phyloP scores from a whole-genome alignment of 2,888 invertebrate genomes.

The Himalopsyche japonica region DNA sequence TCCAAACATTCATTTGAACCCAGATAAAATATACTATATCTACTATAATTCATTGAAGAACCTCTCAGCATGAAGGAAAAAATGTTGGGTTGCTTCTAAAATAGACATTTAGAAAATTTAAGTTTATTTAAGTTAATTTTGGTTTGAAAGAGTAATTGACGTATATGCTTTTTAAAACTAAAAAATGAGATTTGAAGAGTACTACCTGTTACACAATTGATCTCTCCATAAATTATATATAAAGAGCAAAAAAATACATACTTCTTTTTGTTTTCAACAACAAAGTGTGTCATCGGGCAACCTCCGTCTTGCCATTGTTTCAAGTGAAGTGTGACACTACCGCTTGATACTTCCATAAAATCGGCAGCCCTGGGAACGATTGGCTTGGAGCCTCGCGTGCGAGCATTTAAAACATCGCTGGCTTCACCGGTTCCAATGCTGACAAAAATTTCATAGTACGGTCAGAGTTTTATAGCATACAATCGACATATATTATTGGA shows the following conservation, averaged over 20 bases:
- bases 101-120: too few species aligned
- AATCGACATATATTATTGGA: too few species aligned
- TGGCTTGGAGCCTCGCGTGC: constrained; percentile 92
- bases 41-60: too few species aligned
- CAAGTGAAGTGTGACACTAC: constrained; percentile 88
- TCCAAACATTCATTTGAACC: background rate
- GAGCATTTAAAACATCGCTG: constrained; percentile 85
- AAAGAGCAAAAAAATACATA: constrained; percentile 47
- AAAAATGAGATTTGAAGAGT: too few species aligned
- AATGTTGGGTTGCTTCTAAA: too few species aligned
- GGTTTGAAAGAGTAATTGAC: too few species aligned
- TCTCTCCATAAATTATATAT: too few species aligned
- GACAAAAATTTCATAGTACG: constrained; percentile 37
- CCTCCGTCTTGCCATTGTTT: constrained; percentile 94
- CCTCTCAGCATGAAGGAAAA: too few species aligned
- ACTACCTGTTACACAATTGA: too few species aligned
- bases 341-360: constrained; percentile 91
- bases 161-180: too few species aligned
- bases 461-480: background rate
- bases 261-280: constrained; percentile 93
- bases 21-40: too few species aligned
- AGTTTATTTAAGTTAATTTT: too few species aligned
- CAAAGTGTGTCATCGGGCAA: constrained; percentile 93
- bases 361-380: constrained; percentile 87
- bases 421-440: constrained; percentile 92